Evolutionary conservation across 2,797 vertebrate genomes (phyloP).

Genomic region (Spheniscus humboldti): DNA sequence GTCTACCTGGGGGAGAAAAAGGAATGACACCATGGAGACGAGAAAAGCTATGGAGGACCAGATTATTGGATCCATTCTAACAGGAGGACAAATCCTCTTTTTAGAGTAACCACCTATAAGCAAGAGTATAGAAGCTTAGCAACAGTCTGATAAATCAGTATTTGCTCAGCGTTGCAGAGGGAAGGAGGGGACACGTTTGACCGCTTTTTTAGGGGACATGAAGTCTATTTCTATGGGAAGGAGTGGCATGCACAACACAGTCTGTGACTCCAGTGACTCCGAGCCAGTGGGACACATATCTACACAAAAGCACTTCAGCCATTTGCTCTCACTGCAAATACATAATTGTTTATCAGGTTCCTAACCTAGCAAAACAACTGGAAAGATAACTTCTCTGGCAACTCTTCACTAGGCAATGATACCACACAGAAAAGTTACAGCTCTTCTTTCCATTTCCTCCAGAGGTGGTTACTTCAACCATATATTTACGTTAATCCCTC

Average conservation of each 20-base stretch:
- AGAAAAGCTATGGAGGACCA: neutral
- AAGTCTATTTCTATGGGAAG: neutral
- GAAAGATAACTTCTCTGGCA: neutral
- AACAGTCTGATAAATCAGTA: neutral
- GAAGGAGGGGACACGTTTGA: neutral
- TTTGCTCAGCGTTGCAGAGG: neutral
- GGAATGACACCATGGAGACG: neutral
- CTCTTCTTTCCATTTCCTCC: neutral
- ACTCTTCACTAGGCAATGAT: neutral
- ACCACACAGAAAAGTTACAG: neutral
- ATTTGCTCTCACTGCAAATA: neutral
- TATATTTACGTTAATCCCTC: neutral
- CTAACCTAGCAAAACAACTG: neutral
- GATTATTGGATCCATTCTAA: neutral
- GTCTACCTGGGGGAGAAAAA: neutral
- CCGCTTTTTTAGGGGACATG: accelerated
- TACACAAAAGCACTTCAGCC: neutral
- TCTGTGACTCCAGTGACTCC: neutral
- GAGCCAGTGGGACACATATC: neutral
- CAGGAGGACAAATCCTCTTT: neutral
- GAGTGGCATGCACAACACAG: neutral
- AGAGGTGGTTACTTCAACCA: neutral
- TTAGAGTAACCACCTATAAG: neutral
- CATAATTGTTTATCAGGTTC: neutral
- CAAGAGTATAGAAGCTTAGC: neutral